Evolutionary conservation across 35 echinoderm and acorn worm genomes (phyloP).

Genomic region (Apostichopus parvimensis): DNA sequence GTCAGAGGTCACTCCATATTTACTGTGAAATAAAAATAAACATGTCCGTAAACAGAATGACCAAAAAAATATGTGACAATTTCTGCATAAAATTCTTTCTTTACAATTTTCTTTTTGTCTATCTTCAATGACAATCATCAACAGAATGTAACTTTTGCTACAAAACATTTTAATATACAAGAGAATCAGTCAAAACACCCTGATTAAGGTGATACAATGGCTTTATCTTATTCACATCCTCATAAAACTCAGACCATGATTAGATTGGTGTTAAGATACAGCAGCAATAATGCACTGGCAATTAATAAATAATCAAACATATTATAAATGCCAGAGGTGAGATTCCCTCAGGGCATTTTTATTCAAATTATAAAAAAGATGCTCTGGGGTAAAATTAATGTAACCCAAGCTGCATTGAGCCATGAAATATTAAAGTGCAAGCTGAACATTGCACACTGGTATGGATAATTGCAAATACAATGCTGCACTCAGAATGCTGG

Average conservation of each 20-base stretch:
- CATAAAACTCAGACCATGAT: background rate
- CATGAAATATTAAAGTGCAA: no score
- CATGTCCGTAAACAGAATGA: background rate
- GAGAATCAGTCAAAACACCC: conserved; percentile 12
- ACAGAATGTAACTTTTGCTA: conserved; percentile 51
- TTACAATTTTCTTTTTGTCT: conserved; percentile 48
- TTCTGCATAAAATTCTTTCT: conserved; percentile 1
- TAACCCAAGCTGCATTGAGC: no score
- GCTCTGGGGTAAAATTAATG: no score
- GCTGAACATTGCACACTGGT: no score
- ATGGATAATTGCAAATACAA: no score
- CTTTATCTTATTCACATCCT: background rate
- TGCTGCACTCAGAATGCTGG: no score
- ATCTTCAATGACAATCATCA: conserved; percentile 45
- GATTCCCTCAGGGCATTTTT: no score
- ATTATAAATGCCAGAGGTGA: background rate
- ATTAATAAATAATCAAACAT: conserved; percentile 7
- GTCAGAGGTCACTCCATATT: no score
- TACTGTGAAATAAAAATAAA: background rate
- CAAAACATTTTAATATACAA: conserved; percentile 34
- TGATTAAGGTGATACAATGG: background rate
- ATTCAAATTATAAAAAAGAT: no score
- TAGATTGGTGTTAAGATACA: background rate
- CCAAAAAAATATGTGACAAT: background rate
- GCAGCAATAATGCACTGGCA: background rate